Evolutionary conservation across 2,888 invertebrate species (phyloP), one percentile per base, ranked within the genome.

Genomic region (Nemotelus pantherinus): DNA sequence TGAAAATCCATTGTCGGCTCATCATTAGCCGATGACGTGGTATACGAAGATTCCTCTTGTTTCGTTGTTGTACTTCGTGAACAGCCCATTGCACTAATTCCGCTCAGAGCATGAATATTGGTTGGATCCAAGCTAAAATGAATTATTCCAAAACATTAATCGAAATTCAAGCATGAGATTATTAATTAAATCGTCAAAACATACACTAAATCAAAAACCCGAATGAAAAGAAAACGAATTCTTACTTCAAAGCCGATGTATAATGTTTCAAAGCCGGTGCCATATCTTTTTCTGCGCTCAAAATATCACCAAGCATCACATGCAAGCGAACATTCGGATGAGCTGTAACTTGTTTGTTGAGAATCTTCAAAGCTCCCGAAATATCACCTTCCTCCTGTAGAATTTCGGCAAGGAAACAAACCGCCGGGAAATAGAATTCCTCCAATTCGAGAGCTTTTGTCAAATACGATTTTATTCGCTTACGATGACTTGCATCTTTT

Each of bases 381-480:
- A 90, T 88, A 55, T 90, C 89, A 81, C 91, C 90, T 82, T 92
- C 92, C 81, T 90, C 90, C 81, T 92, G 91, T 67, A 92, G 90
- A 78, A 94, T 90, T 82, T 93, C 92, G 3, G 92, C 92, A 82
- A 95, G 87, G 55, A 93, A 88, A 80, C 91, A 92, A 2, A 94
- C 91, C 1, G 94, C 94, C 0, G 93, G 92, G 43, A 92, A 87
- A 85, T 93, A 92, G n/a, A 88, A 88, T 76, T 92, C 91, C 83
- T 95, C 94, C 80, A 92, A 89, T 78, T 90, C 89, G 67, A 95
- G 87, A 0, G 94, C 94, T 83, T 92, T 92, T 84, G 94, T 93
- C 67, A 94, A 86, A 57, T 93, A 89, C 72, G 90, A 90, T 83
- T 92, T 92, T 0, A 93, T 93, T 85, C 91, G 91, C 55, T 83